Percentiles rank a stretch among this genome's conserved stretches.
phyloP scores from a whole-genome alignment of 2,113 vertebrate genomes.

The Neodontobutis hainanensis region DNA sequence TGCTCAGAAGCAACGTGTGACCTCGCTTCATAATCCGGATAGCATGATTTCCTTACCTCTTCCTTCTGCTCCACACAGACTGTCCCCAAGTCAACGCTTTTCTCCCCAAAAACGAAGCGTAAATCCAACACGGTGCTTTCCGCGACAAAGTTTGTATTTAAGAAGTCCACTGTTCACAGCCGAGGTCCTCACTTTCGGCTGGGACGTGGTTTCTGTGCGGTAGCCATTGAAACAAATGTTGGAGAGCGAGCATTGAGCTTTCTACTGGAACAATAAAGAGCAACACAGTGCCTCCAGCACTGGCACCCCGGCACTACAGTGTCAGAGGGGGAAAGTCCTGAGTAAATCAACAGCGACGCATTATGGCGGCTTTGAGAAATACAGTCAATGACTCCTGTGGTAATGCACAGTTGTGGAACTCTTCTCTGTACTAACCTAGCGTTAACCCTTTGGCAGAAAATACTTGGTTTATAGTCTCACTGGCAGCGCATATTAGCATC shows the following conservation, averaged over 20 bases:
- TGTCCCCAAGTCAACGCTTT: slow-evolving; percentile 20
- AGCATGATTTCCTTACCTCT: slow-evolving; percentile 63
- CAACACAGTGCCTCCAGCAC: slow-evolving; percentile 50
- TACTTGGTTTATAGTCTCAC: too few relatives aligned
- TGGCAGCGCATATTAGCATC: too few relatives aligned
- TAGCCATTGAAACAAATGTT: slow-evolving; percentile 62
- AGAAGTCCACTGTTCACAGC: slow-evolving; percentile 1
- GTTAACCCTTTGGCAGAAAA: too few relatives aligned
- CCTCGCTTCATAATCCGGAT: slow-evolving; percentile 46
- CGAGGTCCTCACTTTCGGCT: slow-evolving; percentile 57
- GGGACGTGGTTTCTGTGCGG: slow-evolving; percentile 52
- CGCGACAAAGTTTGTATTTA: not conserved
- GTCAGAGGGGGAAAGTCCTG: not conserved
- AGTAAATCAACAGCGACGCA: slow-evolving; percentile 22
- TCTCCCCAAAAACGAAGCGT: slow-evolving; percentile 6
- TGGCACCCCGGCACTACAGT: slow-evolving; percentile 12
- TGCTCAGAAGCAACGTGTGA: slow-evolving; percentile 28
- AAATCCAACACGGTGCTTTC: slow-evolving; percentile 19
- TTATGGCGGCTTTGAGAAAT: not conserved
- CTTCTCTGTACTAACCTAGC: too few relatives aligned
- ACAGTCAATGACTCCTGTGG: not conserved
- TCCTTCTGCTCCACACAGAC: slow-evolving; percentile 50
- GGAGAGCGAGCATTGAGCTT: slow-evolving; percentile 32
- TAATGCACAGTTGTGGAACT: not conserved
- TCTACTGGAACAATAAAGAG: slow-evolving; percentile 66